A percentile compares a stretch with the other conserved stretches of the same genome.
phyloP scores from a whole-genome alignment of 2,113 vertebrate species.

The Dasypus novemcinctus region DNA sequence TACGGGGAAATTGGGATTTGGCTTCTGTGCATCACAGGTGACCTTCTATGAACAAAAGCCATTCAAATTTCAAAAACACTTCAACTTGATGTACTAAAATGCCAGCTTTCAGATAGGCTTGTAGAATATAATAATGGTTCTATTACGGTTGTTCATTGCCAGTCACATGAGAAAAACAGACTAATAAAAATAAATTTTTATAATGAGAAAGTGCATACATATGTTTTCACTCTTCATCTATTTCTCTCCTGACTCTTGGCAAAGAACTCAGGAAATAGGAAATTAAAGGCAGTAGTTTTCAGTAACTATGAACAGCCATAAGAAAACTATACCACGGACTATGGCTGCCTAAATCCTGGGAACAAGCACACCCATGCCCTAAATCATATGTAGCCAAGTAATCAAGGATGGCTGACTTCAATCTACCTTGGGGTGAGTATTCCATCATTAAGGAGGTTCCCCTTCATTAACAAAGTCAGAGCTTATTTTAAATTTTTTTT shows the following conservation, averaged over 20 bases:
- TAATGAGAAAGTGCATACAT: not conserved
- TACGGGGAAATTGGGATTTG: not conserved
- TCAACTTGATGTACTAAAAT: not conserved
- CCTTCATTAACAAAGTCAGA: not conserved
- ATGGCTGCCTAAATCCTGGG: rapidly evolving
- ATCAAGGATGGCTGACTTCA: not conserved
- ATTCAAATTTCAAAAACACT: slow-evolving; percentile 26
- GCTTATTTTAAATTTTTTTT: not conserved
- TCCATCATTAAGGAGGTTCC: not conserved
- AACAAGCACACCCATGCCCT: too few species aligned
- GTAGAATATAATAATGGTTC: not conserved
- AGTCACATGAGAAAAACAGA: slow-evolving; percentile 17
- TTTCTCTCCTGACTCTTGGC: not conserved
- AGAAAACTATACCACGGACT: rapidly evolving
- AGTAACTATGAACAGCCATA: not conserved
- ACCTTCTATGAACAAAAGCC: slow-evolving; percentile 47
- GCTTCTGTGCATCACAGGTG: not conserved
- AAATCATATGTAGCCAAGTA: rapidly evolving
- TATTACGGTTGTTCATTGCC: not conserved
- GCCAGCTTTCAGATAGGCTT: not conserved
- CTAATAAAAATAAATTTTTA: slow-evolving; percentile 26
- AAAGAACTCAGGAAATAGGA: not conserved
- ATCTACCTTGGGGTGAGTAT: not conserved
- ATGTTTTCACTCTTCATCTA: not conserved
- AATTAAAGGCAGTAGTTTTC: not conserved